These are phyloP conservation scores for Strix uralensis DNA, from an alignment of 2,113 vertebrate genomes.

Conservation along the genomic window DNA sequence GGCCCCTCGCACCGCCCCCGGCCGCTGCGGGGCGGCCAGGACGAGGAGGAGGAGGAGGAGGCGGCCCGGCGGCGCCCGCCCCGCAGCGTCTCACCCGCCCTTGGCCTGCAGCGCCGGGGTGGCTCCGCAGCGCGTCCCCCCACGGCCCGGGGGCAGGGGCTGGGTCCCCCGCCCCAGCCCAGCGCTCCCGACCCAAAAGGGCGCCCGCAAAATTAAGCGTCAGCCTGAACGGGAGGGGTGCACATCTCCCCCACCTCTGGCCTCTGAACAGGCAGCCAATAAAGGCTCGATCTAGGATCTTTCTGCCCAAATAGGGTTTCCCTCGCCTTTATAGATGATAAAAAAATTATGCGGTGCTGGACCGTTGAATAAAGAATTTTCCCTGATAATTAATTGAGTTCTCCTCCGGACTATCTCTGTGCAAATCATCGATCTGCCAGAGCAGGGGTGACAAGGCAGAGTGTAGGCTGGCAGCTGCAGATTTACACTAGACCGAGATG, in stretches of 20 bases:
- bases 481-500: not conserved
- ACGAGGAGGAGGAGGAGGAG: too few relatives aligned
- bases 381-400: not conserved
- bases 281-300: not conserved
- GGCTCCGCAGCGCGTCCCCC: not conserved
- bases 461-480: not conserved
- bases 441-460: not conserved
- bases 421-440: rapidly evolving
- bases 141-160: too few relatives aligned
- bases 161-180: too few relatives aligned
- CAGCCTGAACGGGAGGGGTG: not conserved
- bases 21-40: not conserved
- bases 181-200: rapidly evolving
- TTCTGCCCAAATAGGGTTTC: not conserved
- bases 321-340: not conserved
- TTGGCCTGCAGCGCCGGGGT: not conserved
- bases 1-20: not conserved
- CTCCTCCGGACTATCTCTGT: not conserved
- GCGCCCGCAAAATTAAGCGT: not conserved
- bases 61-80: not conserved
- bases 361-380: not conserved
- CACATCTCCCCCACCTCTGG: rapidly evolving
- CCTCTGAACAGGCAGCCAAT: not conserved
- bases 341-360: not conserved
- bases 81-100: not conserved